phyloP scores from a whole-genome alignment of 2,888 invertebrate genomes.

The Caprella mutica region DNA sequence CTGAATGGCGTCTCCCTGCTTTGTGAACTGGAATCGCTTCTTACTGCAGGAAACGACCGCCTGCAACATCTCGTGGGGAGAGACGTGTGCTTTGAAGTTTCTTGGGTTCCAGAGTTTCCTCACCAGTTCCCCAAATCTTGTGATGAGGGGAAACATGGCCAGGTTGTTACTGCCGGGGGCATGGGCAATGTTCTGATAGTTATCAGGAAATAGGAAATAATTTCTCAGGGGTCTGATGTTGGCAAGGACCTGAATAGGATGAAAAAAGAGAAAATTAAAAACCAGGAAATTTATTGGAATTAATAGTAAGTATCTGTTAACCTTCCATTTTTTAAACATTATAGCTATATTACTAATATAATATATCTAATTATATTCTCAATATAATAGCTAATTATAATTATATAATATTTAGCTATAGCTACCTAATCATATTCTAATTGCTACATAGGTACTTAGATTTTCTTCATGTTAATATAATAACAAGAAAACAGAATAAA shows the following conservation, averaged over 20 bases:
- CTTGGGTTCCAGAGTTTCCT: constrained; percentile 97
- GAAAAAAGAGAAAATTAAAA: not conserved
- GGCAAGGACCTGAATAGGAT: constrained; percentile 62
- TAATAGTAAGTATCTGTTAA: constrained; percentile 37
- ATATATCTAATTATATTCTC: constrained; percentile 1
- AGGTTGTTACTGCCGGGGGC: constrained; percentile 98
- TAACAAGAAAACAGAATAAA: no score
- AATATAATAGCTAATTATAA: not conserved
- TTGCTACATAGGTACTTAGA: no score
- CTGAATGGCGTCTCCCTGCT: constrained; percentile 89
- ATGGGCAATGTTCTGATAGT: constrained; percentile 73
- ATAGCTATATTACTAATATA: not conserved
- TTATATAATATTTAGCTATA: no score
- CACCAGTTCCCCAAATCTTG: constrained; percentile 77
- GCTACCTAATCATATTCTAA: no score
- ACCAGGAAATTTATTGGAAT: not conserved
- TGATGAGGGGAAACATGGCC: constrained; percentile 74
- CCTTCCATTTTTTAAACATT: not conserved
- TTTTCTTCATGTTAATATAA: no score
- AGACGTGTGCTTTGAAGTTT: constrained; percentile 98
- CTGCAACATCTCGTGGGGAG: constrained; percentile 99
- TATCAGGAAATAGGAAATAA: constrained; percentile 87
- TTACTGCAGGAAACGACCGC: constrained; percentile 50
- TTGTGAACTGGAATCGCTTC: constrained; percentile 94
- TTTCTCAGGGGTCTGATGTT: constrained; percentile 89